Evolutionary conservation across 2,113 vertebrate species (phyloP), one percentile per base, ranked within the genome.

Genomic region (Psephotus haematonotus): DNA sequence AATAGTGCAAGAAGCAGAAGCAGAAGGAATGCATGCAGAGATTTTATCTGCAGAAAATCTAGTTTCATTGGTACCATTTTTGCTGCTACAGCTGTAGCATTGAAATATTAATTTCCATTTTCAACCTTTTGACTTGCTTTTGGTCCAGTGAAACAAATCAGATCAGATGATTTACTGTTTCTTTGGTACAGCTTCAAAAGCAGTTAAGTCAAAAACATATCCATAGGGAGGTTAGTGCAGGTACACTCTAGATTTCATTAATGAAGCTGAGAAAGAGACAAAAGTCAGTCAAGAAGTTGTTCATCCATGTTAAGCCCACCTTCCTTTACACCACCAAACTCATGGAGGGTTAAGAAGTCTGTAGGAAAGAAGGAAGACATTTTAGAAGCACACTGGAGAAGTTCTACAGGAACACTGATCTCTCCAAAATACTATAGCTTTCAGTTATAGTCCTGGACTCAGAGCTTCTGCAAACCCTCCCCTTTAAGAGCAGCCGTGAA

Each of bases 401-500:
- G 22, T n/a, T 82, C 35, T 6, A 9, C 44, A 47, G 68, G 33
- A 82, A 22, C 24, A 8, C 64, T 12, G 41, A 87, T 46, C 27
- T 77, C 44, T 41, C 84, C 29, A 43, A 43, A 14, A 20, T 4
- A 19, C 70, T 6, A 23, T 5, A 0, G 19, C 60, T 75, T 74
- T n/a, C 50, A 49, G 8, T 5, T 7, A 1, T 29, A 27, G 27
- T 33, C 44, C 72, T 15, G 79, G 64, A 19, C 63, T 49, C 71
- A 11, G 77, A 18, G 23, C 44, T 50, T 17, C 57, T 20, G 39
- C 41, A 29, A 43, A 84, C 7, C 53, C 11, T 27, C 19, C 5
- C 20, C 9, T 1, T 1, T 9, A 27, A n/a, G 4, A 69, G 43
- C 55, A 59, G 59, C 78, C 44, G 0, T 7, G 6, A 64, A 72